These are phyloP conservation scores for Microdon myrmicae DNA, from an alignment of 2,888 invertebrate species.

Conservation along the genomic window DNA sequence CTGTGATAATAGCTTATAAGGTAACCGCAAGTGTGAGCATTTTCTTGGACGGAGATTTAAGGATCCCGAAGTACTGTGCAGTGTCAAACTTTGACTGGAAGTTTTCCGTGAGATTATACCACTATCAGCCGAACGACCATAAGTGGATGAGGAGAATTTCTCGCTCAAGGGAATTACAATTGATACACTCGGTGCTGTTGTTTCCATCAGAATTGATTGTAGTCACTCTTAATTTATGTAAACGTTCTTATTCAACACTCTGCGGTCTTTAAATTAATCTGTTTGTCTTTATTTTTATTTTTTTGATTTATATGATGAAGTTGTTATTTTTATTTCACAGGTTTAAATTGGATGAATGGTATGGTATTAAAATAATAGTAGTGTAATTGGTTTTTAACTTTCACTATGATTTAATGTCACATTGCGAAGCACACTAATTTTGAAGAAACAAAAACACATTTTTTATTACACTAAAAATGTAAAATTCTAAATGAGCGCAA, in stretches of 20 bases:
- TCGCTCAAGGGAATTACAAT: conserved; percentile 62
- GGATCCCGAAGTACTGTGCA: conserved; percentile 62
- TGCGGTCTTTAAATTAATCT: conserved; percentile 10
- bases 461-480: conserved; percentile 2
- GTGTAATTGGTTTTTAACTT: no score
- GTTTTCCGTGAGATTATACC: conserved; percentile 53
- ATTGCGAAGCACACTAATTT: conserved; percentile 53
- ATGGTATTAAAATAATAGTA: no score
- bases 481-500: not conserved
- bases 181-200: conserved; percentile 57
- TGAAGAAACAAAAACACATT: conserved; percentile 6
- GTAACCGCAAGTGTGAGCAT: conserved; percentile 54
- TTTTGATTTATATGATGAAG: conserved; percentile 4
- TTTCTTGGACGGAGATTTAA: conserved; percentile 55
- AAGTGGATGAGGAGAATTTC: conserved; percentile 59
- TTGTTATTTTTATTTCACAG: conserved; percentile 11
- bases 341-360: conserved; percentile 35
- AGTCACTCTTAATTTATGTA: conserved; percentile 30
- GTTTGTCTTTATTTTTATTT: conserved; percentile 13
- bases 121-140: conserved; percentile 64
- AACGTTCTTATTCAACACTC: conserved; percentile 1
- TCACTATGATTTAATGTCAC: no score
- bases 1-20: conserved; percentile 61
- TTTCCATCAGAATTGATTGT: conserved; percentile 48
- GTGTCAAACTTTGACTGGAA: conserved; percentile 52